Percentiles rank a stretch among this genome's conserved stretches.
These are phyloP conservation scores for Metellina segmentata DNA, from an alignment of 2,888 invertebrate species.

Conservation along the genomic window DNA sequence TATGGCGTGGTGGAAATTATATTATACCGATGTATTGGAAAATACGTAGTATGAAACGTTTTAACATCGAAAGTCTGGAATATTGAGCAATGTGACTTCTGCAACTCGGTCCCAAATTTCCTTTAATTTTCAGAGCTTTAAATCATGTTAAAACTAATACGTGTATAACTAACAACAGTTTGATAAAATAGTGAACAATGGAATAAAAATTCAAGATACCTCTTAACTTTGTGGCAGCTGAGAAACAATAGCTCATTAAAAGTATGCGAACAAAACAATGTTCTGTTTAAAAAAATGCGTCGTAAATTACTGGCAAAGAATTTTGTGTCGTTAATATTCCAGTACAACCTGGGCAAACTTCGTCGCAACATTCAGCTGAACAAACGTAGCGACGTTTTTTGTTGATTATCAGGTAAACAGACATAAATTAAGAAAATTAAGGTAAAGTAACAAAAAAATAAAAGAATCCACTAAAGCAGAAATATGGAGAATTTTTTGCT, in stretches of 20 bases:
- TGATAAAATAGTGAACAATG: neutral
- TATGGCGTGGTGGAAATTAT: no score
- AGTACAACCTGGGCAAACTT: neutral
- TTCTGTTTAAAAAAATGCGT: constrained; percentile 66
- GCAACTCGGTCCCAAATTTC: neutral
- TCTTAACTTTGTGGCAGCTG: constrained; percentile 12
- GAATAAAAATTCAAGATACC: neutral
- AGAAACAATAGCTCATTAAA: constrained; percentile 64
- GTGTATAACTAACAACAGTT: neutral
- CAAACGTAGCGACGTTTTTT: constrained; percentile 50
- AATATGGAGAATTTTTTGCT: constrained; percentile 36
- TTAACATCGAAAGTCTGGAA: neutral
- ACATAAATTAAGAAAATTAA: constrained; percentile 74
- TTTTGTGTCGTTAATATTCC: constrained; percentile 55
- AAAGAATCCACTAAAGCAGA: constrained; percentile 30
- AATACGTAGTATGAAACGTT: no score
- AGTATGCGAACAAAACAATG: constrained; percentile 59
- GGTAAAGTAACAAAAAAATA: constrained; percentile 59
- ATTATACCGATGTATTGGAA: no score
- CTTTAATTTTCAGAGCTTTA: neutral
- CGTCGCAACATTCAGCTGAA: constrained; percentile 31
- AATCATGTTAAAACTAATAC: neutral
- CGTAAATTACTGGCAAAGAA: constrained; percentile 42
- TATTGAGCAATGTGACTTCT: neutral
- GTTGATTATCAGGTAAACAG: constrained; percentile 49